phyloP scores from a whole-genome alignment of 2,888 invertebrate species.

The Phaedon cochleariae region DNA sequence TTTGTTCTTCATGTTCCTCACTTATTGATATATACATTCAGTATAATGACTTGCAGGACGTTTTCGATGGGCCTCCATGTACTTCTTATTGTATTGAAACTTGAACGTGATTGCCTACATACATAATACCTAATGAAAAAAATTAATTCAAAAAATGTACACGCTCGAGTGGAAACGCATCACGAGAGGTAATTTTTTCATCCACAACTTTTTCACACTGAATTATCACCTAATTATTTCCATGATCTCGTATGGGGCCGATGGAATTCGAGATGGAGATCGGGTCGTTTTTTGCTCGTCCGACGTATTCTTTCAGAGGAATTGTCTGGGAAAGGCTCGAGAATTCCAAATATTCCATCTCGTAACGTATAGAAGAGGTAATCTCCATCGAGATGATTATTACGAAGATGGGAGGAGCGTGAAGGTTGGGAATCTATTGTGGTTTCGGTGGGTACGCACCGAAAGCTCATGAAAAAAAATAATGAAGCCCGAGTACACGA shows the following conservation, averaged over 20 bases:
- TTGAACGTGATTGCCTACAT: too few relatives aligned
- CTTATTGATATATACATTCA: too few relatives aligned
- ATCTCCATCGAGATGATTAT: not conserved
- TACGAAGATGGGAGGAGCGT: not conserved
- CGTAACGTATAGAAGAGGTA: not conserved
- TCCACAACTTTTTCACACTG: not conserved
- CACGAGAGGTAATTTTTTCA: not conserved
- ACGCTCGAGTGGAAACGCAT: not conserved
- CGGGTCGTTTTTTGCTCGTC: conserved; percentile 18
- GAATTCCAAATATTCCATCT: conserved; percentile 40
- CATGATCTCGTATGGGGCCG: not conserved
- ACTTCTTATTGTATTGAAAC: too few relatives aligned
- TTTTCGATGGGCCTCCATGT: too few relatives aligned
- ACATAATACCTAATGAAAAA: too few relatives aligned
- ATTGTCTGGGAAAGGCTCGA: conserved; percentile 32
- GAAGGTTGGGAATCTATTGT: not conserved
- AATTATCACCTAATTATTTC: not conserved
- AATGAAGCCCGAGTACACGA: too few relatives aligned
- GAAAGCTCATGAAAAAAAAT: too few relatives aligned
- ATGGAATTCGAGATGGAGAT: conserved; percentile 24
- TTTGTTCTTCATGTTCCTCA: too few relatives aligned
- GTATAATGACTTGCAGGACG: too few relatives aligned
- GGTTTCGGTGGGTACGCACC: not conserved
- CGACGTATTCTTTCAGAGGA: conserved; percentile 21
- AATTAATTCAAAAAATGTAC: too few relatives aligned